Evolutionary conservation across 2,888 invertebrate species (phyloP), one percentile per base, ranked within the genome.

Genomic region (Conomelus anceps): DNA sequence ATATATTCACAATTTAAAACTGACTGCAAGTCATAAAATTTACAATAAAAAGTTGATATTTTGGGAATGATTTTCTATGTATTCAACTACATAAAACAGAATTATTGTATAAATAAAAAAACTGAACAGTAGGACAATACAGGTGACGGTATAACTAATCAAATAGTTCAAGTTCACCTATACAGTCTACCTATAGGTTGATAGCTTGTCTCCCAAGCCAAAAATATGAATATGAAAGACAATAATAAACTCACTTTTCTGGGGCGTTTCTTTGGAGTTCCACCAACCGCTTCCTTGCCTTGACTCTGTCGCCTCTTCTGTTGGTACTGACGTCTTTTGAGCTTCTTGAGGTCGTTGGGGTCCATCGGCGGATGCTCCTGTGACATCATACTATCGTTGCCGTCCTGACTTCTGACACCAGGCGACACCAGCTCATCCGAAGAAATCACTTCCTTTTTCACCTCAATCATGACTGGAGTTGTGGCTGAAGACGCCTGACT

Each of bases 251-350:
- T 91, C 87, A 96, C 96, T 93, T 98, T 98, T 23, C 97, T 95
- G 7, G 97, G 95, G 87, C 98, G 95, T 93, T 98, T 98, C 92
- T 97, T 97, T 22, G 96, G 94, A 6, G 95, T 94, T 29, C 95
- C 95, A 11, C 95, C 94, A 23, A 94, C 94, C 13, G 95, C 94
- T 92, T 96, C 97, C 94, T 96, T 97, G 92, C 95, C 96, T 93
- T 96, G 96, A 93, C 95, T 95, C 93, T 95, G 96, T 91, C 97
- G 95, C 88, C 97, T 95, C 92, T 97, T 97, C 92, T 97, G 97
- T 92, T 98, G 97, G 93, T 97, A 97, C 92, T 96, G 96, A 86
- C 97, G 95, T 91, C 97, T 94, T 92, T 96, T 96, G 90, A 96
- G 94, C 92, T 97, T 96, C 91, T 96, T 94, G 91, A 94, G 93